Conservation (phyloP, 2,888 invertebrate species). For the Lacanobia oleracea region DNA sequence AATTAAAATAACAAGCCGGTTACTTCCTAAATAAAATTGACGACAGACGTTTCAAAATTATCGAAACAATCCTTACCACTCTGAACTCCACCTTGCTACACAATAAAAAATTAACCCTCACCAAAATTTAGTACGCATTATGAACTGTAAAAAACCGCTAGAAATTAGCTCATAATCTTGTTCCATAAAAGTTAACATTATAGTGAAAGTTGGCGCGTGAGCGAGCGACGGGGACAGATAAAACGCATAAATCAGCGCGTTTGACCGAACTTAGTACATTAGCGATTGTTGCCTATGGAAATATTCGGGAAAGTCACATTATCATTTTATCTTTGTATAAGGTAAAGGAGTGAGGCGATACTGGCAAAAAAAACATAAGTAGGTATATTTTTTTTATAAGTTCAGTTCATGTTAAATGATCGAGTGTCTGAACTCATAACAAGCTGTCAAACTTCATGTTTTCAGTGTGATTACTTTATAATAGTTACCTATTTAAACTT, state of each 20-base stretch:
- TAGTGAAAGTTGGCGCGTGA: constrained; percentile 61
- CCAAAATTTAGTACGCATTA: constrained; percentile 37
- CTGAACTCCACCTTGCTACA: constrained; percentile 3
- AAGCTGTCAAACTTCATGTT: no score
- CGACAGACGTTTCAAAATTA: background rate
- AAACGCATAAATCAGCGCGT: constrained; percentile 78
- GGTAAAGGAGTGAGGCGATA: constrained; percentile 30
- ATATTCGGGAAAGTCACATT: constrained; percentile 72
- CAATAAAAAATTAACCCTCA: constrained; percentile 36
- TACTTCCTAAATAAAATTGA: no score
- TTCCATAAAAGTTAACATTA: constrained; percentile 61
- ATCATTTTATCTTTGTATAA: constrained; percentile 68
- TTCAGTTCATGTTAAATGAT: no score
- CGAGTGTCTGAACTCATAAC: no score
- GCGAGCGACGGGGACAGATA: constrained; percentile 71
- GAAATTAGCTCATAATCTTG: constrained; percentile 61
- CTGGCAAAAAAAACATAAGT: constrained; percentile 2
- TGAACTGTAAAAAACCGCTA: constrained; percentile 38
- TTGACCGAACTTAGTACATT: constrained; percentile 79
- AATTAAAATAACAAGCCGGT: no score
- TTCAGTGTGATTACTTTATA: no score
- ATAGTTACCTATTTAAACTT: no score
- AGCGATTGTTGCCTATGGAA: constrained; percentile 70
- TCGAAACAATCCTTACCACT: background rate
- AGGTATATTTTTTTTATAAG: no score